Conservation (phyloP, 1,140 invertebrate genomes). For the Drosophila repleta region DNA sequence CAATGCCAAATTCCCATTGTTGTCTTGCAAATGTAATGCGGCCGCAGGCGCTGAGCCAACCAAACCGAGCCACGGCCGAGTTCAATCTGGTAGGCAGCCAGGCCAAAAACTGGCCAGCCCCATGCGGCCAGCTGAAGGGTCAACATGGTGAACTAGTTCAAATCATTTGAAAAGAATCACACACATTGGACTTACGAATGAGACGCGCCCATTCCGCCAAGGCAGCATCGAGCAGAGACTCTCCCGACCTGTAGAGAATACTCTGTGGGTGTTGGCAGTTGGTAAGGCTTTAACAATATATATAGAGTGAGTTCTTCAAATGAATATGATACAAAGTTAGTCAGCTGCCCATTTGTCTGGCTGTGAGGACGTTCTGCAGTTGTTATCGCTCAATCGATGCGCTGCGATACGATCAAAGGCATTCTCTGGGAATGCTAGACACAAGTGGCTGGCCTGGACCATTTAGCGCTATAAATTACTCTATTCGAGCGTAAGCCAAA, state of each 20-base stretch:
- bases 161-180: constrained; percentile 48
- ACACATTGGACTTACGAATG: not conserved
- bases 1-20: constrained; percentile 69
- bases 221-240: not conserved
- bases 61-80: constrained; percentile 36
- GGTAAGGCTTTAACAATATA: too few species aligned
- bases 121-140: constrained; percentile 8
- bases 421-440: constrained; percentile 49
- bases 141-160: constrained; percentile 43
- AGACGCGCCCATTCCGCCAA: constrained; percentile 8
- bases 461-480: constrained; percentile 77
- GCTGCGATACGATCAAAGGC: constrained; percentile 40
- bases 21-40: constrained; percentile 75
- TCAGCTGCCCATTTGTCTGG: constrained; percentile 8
- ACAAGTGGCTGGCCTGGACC: constrained; percentile 46
- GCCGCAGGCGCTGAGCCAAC: constrained; percentile 35
- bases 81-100: constrained; percentile 36
- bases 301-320: too few species aligned
- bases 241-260: too few species aligned
- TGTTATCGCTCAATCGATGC: constrained; percentile 46
- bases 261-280: not conserved
- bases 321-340: constrained; percentile 1
- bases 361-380: not conserved
- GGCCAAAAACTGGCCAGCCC: constrained; percentile 10
- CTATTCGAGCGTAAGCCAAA: constrained; percentile 57